Percentiles rank a stretch among this genome's conserved stretches.
These are phyloP conservation scores for Trachythela sp. DNA, from an alignment of 64 coral and sea anemone species.

Conservation along the genomic window DNA sequence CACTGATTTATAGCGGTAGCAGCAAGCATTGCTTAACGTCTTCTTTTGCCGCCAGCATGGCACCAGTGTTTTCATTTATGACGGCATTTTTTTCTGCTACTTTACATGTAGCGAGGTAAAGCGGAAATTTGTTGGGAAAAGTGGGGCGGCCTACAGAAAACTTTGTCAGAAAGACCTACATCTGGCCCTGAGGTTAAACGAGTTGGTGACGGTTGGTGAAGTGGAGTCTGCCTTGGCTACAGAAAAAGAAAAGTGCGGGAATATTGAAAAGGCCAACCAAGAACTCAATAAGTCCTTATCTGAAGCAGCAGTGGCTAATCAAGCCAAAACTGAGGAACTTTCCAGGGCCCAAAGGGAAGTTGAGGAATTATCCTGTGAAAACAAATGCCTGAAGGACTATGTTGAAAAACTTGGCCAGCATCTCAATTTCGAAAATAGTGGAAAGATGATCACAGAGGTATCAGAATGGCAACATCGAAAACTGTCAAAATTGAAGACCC, in stretches of 20 bases:
- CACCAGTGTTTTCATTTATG: too few species aligned
- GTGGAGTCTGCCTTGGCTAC: conserved; percentile 25
- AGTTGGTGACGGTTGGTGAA: conserved; percentile 43
- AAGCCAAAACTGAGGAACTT: conserved; percentile 5
- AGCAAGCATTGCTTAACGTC: too few species aligned
- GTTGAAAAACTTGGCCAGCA: conserved; percentile 44
- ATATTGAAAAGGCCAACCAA: conserved; percentile 23
- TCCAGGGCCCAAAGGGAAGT: background rate
- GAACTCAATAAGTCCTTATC: conserved; percentile 9
- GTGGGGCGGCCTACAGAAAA: conserved; percentile 32
- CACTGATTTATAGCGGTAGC: too few species aligned
- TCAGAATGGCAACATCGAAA: conserved; percentile 39
- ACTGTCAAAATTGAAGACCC: conserved; percentile 21
- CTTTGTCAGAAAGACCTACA: background rate
- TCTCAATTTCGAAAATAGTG: conserved; percentile 34
- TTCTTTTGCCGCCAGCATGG: too few species aligned
- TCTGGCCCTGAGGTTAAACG: conserved; percentile 28
- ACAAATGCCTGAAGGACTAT: conserved; percentile 30
- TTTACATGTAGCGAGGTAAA: conserved; percentile 34
- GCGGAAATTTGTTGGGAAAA: conserved; percentile 38
- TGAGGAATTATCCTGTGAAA: conserved; percentile 22
- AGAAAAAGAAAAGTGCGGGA: conserved; percentile 7
- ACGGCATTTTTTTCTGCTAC: background rate
- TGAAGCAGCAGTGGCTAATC: background rate
- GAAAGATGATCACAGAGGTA: conserved; percentile 32